Evolutionary conservation across 2,888 invertebrate genomes (phyloP), one percentile per base, ranked within the genome.

Genomic region (Julus scandinavius): DNA sequence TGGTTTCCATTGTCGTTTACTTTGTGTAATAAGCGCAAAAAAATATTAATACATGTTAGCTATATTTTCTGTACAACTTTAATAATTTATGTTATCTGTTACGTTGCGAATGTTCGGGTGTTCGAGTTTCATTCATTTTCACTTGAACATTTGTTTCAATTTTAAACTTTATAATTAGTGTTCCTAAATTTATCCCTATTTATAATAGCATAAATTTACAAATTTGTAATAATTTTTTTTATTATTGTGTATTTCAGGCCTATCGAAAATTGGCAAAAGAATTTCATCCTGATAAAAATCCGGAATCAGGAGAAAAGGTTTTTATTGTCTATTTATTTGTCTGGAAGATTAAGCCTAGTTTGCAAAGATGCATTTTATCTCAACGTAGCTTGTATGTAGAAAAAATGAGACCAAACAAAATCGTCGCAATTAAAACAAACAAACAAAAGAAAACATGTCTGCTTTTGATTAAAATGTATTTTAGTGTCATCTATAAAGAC

Each of bases 201-300:
- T 17, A 58, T 58, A 5, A 17, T 17, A 58, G n/a, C 4, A 29
- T 63, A 6, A 63, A 63, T 63, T 63, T 0, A n/a, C 63, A 63
- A 63, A 5, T 63, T 63, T 63, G 3, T 63, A 1, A 13, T 50
- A 1, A 50, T 50, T 17, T 17, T 20, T 63, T 20, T n/a, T n/a
- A n/a, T 58, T 3, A 20, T 20, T 15, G n/a, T 85, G 9, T 49
- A 20, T 85, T 87, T 13, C 50, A 99, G 93, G 98, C 98, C 0
- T 99, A 99, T 93, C 95, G 98, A 91, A 98, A 98, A 93, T 93
- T 98, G 89, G 98, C 99, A 9, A 93, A 99, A 41, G 99, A 99
- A 92, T 99, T 97, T 92, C 99, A 99, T 92, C 99, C 99, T 4
- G 99, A 99, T 93, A 97, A 97, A 93, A 99, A 99, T 93, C 99